Conservation (phyloP, 2,113 vertebrate species). For the Xyrauchen texanus region DNA sequence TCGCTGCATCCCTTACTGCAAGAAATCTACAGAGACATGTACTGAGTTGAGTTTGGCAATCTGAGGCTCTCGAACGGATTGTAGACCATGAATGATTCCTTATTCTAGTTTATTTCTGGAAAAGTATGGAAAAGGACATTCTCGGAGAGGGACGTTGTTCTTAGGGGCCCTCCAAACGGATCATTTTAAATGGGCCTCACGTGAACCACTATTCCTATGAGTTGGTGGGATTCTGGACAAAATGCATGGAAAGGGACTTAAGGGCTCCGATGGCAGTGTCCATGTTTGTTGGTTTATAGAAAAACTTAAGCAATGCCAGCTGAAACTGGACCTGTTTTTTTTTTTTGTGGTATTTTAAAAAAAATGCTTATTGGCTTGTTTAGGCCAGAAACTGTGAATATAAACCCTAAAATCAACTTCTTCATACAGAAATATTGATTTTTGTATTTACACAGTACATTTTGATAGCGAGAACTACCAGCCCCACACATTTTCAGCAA, state of each 20-base stretch:
- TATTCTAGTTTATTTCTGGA: slow-evolving; percentile 16
- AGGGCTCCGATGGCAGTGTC: neutral
- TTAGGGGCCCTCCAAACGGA: neutral
- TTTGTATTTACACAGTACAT: slow-evolving; percentile 23
- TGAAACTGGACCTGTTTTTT: slow-evolving; percentile 31
- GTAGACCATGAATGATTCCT: neutral
- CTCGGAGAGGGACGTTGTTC: too few species aligned
- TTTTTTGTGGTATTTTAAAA: slow-evolving; percentile 44
- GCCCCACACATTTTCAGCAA: slow-evolving; percentile 28
- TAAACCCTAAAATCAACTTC: slow-evolving; percentile 5
- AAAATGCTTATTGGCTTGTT: neutral
- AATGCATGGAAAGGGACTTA: neutral
- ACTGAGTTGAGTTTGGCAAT: slow-evolving; percentile 65
- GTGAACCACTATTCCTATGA: slow-evolving; percentile 36
- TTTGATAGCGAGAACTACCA: too few species aligned
- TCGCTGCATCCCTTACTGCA: slow-evolving; percentile 94
- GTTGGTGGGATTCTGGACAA: slow-evolving; percentile 3
- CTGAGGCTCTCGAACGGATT: neutral
- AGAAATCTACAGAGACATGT: slow-evolving; percentile 98
- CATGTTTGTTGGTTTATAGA: neutral
- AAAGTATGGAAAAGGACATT: slow-evolving; percentile 4
- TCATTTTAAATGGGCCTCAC: neutral
- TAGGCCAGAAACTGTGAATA: slow-evolving; percentile 35
- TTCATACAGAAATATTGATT: slow-evolving; percentile 42
- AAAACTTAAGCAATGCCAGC: neutral